These are phyloP conservation scores for Andricus quercusramuli DNA, from an alignment of 2,888 invertebrate genomes.

Conservation along the genomic window DNA sequence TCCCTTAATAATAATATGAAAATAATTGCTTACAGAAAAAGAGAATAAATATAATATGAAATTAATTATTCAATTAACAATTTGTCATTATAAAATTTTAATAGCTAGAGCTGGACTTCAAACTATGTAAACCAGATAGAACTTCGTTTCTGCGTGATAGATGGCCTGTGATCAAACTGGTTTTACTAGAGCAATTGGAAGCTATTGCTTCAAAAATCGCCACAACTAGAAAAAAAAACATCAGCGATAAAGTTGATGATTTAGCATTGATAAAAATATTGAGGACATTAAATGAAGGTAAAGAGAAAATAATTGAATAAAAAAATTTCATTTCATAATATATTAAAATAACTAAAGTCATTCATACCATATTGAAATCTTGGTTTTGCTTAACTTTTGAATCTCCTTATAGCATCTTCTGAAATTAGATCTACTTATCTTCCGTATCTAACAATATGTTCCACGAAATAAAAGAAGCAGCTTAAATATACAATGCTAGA, in stretches of 20 bases:
- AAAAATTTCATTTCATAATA: too few relatives aligned
- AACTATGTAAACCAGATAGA: not conserved
- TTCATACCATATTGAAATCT: slow-evolving; percentile 18
- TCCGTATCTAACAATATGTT: not conserved
- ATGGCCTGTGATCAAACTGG: not conserved
- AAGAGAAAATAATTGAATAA: not conserved
- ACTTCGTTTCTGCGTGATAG: not conserved
- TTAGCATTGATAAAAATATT: not conserved
- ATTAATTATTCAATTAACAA: not conserved
- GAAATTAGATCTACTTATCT: too few relatives aligned
- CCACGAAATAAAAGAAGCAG: slow-evolving; percentile 11
- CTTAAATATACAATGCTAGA: not conserved
- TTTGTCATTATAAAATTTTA: not conserved
- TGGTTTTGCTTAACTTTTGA: slow-evolving; percentile 42
- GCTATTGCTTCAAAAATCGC: not conserved
- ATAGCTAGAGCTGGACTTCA: not conserved
- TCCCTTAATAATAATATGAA: slow-evolving; percentile 44
- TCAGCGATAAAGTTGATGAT: too few relatives aligned
- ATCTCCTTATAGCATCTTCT: not conserved
- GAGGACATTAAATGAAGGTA: not conserved
- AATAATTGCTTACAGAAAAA: slow-evolving; percentile 6
- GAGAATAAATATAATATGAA: not conserved
- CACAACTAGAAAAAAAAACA: too few relatives aligned
- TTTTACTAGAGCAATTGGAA: slow-evolving; percentile 5
- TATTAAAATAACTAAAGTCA: too few relatives aligned